Conservation (phyloP, 1,140 invertebrate genomes). For the Phymorhynchus buccinoides region DNA sequence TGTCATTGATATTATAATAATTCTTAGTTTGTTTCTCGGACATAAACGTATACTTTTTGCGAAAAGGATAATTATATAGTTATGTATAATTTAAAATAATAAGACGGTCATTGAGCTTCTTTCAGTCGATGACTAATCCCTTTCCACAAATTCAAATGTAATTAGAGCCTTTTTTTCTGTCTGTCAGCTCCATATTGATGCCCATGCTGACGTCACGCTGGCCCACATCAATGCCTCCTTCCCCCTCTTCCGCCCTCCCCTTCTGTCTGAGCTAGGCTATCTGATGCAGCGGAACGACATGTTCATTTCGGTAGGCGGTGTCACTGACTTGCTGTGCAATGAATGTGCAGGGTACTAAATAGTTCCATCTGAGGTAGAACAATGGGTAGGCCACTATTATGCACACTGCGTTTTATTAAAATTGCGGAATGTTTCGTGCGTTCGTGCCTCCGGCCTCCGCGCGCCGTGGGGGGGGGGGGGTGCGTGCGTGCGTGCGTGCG, state of each 20-base stretch:
- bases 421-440: not conserved
- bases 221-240: not conserved
- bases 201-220: no score
- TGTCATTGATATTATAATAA: no score
- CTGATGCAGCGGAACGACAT: constrained; percentile 61
- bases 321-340: not conserved
- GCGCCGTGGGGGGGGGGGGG: no score
- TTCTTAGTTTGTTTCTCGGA: no score
- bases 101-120: no score
- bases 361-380: no score
- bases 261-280: constrained; percentile 38
- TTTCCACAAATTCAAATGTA: not conserved
- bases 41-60: no score
- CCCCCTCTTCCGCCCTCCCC: not conserved
- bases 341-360: not conserved
- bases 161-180: not conserved
- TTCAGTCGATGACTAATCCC: not conserved
- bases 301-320: constrained; percentile 61
- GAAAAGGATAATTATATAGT: no score
- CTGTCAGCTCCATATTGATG: not conserved
- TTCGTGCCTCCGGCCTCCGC: not conserved
- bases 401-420: no score
- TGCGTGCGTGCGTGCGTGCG: not conserved
- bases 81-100: no score
- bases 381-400: no score